These are phyloP conservation scores for Priocnemis perturbator DNA, from an alignment of 2,888 invertebrate genomes.

Conservation along the genomic window DNA sequence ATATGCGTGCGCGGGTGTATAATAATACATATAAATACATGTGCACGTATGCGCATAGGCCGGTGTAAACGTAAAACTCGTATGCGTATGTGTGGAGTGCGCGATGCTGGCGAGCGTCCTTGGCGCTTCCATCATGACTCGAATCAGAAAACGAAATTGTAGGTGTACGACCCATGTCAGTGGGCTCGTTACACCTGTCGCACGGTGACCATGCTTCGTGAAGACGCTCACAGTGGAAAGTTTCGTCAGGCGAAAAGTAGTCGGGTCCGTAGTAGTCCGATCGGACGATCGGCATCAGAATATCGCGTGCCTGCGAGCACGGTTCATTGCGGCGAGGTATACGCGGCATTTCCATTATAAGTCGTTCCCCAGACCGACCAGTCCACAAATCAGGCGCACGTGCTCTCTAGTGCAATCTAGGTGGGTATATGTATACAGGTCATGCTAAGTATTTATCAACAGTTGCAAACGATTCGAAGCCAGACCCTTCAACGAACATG, in stretches of 20 bases:
- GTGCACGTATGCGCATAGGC: not conserved
- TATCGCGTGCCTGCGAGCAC: no score
- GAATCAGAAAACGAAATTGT: constrained; percentile 53
- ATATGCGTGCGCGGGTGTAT: not conserved
- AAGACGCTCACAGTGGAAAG: constrained; percentile 54
- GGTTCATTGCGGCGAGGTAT: no score
- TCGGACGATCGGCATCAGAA: not conserved
- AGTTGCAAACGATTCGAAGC: no score
- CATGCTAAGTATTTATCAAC: no score
- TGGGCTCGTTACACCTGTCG: constrained; percentile 49
- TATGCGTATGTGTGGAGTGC: constrained; percentile 16
- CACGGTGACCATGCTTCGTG: constrained; percentile 43
- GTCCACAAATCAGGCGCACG: no score
- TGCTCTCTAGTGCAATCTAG: no score
- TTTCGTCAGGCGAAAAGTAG: constrained; percentile 51
- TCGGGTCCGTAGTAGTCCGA: constrained; percentile 26
- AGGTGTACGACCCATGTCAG: constrained; percentile 53
- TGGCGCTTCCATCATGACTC: constrained; percentile 55
- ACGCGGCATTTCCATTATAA: not conserved
- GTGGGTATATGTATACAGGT: no score
- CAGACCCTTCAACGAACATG: no score
- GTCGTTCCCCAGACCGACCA: not conserved
- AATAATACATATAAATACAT: constrained; percentile 17
- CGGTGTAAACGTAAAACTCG: no score
- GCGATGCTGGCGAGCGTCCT: constrained; percentile 48